These are phyloP conservation scores for Oreochromis aureus DNA, from an alignment of 2,113 vertebrate genomes.

Conservation along the genomic window DNA sequence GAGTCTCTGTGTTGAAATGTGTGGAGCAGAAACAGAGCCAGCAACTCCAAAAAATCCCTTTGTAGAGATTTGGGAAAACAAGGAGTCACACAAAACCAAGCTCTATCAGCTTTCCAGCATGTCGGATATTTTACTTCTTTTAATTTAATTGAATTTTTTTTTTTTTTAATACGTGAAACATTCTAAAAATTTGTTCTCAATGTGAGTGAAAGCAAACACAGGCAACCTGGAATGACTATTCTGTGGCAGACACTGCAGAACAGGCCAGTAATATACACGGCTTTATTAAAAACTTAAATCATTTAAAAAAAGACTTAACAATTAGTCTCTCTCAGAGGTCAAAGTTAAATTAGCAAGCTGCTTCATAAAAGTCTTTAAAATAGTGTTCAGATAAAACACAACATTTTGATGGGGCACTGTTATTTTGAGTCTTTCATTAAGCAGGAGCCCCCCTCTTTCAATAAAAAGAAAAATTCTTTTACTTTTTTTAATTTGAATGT, in stretches of 20 bases:
- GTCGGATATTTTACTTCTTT: not conserved
- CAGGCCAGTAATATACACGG: not conserved
- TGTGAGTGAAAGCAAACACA: not conserved
- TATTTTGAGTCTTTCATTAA: not conserved
- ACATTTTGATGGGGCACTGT: not conserved
- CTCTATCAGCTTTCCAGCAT: not conserved
- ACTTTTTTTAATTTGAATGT: not conserved
- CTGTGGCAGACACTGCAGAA: not conserved
- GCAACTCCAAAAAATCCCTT: not conserved
- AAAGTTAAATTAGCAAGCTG: not conserved
- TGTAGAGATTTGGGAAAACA: not conserved
- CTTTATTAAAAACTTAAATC: not conserved
- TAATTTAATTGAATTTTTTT: rapidly evolving
- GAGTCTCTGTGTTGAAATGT: not conserved
- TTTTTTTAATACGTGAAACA: not conserved
- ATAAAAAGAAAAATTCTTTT: not conserved
- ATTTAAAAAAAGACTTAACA: not conserved
- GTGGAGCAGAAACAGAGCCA: not conserved
- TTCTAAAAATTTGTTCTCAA: not conserved
- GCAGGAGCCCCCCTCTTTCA: not conserved
- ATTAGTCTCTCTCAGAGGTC: not conserved
- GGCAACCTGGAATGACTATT: not conserved
- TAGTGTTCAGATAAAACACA: not conserved
- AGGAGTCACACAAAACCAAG: not conserved
- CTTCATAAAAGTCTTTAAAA: not conserved